phyloP scores from a whole-genome alignment of 2,797 vertebrate genomes.

The Muraenolepis orangiensis region DNA sequence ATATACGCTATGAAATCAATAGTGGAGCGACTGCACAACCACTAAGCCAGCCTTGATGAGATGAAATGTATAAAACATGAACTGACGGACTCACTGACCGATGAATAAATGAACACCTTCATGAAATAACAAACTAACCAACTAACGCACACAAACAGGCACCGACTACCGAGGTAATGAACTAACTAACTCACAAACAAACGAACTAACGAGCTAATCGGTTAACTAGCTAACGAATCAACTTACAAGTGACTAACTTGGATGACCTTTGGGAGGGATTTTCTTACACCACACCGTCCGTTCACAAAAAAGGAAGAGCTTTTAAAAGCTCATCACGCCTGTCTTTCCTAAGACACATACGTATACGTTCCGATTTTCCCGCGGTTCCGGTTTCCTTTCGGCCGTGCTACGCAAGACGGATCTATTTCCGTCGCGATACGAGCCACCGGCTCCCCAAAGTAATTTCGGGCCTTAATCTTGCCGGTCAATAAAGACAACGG shows the following conservation, averaged over 20 bases:
- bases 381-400: slow-evolving; percentile 30
- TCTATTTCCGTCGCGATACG: neutral
- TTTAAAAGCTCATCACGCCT: neutral
- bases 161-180: neutral
- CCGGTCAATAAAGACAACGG: slow-evolving; percentile 14
- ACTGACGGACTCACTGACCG: too few species aligned
- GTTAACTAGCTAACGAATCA: neutral
- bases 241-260: neutral
- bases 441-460: slow-evolving; percentile 30
- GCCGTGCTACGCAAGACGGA: slow-evolving; percentile 1
- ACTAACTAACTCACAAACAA: neutral
- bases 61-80: neutral
- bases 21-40: neutral
- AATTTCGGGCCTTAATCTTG: slow-evolving; percentile 23
- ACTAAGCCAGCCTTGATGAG: neutral
- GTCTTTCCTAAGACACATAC: slow-evolving; percentile 23
- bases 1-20: neutral
- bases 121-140: neutral
- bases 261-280: neutral
- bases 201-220: neutral
- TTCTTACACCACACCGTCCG: too few species aligned
- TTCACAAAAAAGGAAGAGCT: neutral
- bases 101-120: too few species aligned
- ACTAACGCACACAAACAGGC: too few species aligned
- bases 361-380: neutral